Conservation (phyloP, 1,140 invertebrate genomes). For the Piezodorus guildinii region DNA sequence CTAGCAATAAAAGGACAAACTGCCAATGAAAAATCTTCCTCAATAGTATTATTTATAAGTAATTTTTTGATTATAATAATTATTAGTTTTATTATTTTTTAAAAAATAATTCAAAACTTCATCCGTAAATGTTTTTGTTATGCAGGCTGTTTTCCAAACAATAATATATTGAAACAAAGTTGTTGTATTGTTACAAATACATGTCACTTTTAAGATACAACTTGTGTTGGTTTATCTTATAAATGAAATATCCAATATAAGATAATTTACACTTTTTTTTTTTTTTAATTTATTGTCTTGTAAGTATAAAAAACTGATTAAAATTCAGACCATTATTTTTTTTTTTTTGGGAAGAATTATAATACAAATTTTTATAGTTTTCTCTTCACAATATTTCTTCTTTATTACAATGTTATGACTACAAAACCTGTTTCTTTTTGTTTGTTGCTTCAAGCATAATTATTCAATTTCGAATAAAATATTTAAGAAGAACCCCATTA, state of each 20-base stretch:
- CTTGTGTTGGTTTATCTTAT: constrained; percentile 17
- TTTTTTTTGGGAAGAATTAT: constrained; percentile 17
- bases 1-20: background rate
- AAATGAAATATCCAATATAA: constrained; percentile 7
- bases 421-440: constrained; percentile 17
- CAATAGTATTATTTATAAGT: no score
- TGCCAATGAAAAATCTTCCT: constrained; percentile 4
- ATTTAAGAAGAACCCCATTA: constrained; percentile 2
- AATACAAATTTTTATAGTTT: constrained; percentile 13
- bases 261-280: constrained; percentile 12
- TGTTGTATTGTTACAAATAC: constrained; percentile 21
- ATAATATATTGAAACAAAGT: constrained; percentile 16
- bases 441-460: constrained; percentile 12
- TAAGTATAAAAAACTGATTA: constrained; percentile 17
- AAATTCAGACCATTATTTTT: constrained; percentile 13
- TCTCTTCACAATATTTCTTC: constrained; percentile 8
- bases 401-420: constrained; percentile 14
- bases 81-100: no score
- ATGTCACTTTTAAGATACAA: constrained; percentile 19
- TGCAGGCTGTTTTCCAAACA: constrained; percentile 6
- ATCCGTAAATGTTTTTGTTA: background rate
- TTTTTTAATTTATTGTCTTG: constrained; percentile 17
- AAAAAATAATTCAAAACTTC: no score
- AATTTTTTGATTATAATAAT: no score
- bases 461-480: constrained; percentile 3